Percentiles rank a stretch among this genome's conserved stretches.
These are phyloP conservation scores for Sarcophaga carnaria DNA, from an alignment of 2,888 invertebrate species.

Conservation along the genomic window DNA sequence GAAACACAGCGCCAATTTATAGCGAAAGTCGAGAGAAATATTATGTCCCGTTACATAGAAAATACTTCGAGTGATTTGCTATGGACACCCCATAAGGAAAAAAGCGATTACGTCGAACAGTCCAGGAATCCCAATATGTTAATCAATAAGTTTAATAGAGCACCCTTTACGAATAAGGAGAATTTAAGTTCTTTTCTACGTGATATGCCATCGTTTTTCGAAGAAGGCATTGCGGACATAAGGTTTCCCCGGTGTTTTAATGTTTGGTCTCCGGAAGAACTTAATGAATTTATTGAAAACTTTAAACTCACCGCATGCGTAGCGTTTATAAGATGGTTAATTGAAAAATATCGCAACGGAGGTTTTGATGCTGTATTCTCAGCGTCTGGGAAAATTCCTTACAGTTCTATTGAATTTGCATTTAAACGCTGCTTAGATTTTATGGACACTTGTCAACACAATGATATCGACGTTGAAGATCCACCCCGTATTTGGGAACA, in stretches of 20 bases:
- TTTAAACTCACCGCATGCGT: slow-evolving; percentile 94
- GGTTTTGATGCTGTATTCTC: slow-evolving; percentile 84
- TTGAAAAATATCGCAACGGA: slow-evolving; percentile 83
- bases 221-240: slow-evolving; percentile 89
- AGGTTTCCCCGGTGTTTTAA: slow-evolving; percentile 94
- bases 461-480: slow-evolving; percentile 86
- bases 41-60: slow-evolving; percentile 89
- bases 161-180: slow-evolving; percentile 96
- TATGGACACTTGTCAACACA: slow-evolving; percentile 88
- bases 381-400: slow-evolving; percentile 86
- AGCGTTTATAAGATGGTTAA: slow-evolving; percentile 90
- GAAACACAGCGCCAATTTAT: slow-evolving; percentile 83
- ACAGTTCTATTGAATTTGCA: slow-evolving; percentile 91
- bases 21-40: slow-evolving; percentile 86
- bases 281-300: slow-evolving; percentile 92
- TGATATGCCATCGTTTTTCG: slow-evolving; percentile 93
- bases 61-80: slow-evolving; percentile 92
- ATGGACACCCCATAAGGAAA: slow-evolving; percentile 94
- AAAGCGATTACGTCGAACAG: slow-evolving; percentile 82
- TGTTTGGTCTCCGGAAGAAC: slow-evolving; percentile 91
- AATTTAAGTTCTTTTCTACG: slow-evolving; percentile 90
- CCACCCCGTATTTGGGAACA: slow-evolving; percentile 87
- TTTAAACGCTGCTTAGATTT: slow-evolving; percentile 90
- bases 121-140: slow-evolving; percentile 85
- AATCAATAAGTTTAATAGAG: slow-evolving; percentile 91